phyloP scores from a whole-genome alignment of 2,797 vertebrate species.

The Eurystomus glaucurus region DNA sequence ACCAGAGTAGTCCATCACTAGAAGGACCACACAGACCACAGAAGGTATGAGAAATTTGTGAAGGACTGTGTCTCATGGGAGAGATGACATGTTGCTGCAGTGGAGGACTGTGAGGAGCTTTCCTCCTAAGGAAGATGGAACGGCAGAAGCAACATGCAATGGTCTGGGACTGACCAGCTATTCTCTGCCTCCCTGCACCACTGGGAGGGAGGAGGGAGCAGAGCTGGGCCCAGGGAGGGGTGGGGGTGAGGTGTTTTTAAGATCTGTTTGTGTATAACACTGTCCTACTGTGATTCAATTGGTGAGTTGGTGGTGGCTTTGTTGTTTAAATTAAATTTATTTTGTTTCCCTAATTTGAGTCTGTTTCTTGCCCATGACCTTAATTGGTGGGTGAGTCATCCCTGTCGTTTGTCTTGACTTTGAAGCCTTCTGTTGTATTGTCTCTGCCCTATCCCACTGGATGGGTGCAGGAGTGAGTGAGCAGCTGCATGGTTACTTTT shows the following conservation, averaged over 20 bases:
- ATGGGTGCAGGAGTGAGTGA: background rate
- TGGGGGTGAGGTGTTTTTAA: background rate
- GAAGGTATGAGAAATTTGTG: background rate
- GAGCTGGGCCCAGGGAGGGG: background rate
- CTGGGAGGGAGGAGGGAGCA: background rate
- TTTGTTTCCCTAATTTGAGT: background rate
- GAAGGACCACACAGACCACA: too few species aligned
- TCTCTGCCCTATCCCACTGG: background rate
- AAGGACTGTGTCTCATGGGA: background rate
- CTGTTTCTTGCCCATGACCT: background rate
- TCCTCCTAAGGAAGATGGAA: background rate
- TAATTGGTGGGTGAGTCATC: background rate
- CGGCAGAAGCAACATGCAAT: background rate
- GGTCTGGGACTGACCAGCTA: background rate
- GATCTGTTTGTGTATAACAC: background rate
- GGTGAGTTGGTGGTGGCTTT: background rate
- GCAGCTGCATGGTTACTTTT: background rate
- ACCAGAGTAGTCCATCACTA: too few species aligned
- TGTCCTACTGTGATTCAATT: background rate
- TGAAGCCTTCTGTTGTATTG: background rate
- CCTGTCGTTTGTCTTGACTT: background rate
- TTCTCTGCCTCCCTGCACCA: background rate
- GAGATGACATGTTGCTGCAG: background rate
- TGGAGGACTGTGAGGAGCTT: background rate
- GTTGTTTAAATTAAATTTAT: background rate